phyloP scores from a whole-genome alignment of 2,113 vertebrate genomes.

The Plecotus auritus region DNA sequence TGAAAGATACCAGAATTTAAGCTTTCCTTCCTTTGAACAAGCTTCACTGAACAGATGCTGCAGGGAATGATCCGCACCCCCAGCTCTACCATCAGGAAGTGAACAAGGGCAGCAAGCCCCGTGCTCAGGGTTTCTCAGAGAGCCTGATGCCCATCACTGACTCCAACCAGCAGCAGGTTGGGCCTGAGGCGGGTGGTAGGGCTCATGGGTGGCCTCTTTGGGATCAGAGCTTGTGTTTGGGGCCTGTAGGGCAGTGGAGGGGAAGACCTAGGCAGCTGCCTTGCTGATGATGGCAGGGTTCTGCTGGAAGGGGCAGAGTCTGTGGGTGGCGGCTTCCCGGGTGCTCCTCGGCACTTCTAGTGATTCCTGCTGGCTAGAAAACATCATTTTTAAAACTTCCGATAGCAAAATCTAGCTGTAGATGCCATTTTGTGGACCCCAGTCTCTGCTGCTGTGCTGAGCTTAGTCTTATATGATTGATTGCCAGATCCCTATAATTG shows the following conservation, averaged over 20 bases:
- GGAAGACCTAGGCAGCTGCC: not conserved
- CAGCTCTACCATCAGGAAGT: too few species aligned
- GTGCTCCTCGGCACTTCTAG: conserved; percentile 53
- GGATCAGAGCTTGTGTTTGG: too few species aligned
- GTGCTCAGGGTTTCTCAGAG: too few species aligned
- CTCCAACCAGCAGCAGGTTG: too few species aligned
- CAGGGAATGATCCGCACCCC: too few species aligned
- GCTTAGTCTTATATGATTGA: conserved; percentile 78
- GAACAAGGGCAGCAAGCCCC: too few species aligned
- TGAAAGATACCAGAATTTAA: conserved; percentile 92
- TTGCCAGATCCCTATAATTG: conserved; percentile 78
- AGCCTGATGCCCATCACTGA: too few species aligned
- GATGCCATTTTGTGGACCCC: conserved; percentile 76
- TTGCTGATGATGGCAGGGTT: too few species aligned
- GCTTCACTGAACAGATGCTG: conserved; percentile 76
- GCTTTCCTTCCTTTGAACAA: conserved; percentile 88
- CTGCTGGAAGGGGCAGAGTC: not conserved
- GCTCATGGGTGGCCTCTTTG: conserved; percentile 30
- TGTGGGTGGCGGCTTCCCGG: conserved; percentile 54
- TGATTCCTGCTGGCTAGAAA: too few species aligned
- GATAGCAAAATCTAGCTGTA: conserved; percentile 77
- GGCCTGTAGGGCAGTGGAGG: conserved; percentile 43
- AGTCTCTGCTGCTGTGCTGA: conserved; percentile 77
- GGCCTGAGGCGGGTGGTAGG: too few species aligned
- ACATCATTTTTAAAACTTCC: conserved; percentile 53